Percentiles rank a stretch among this genome's conserved stretches.
phyloP scores from a whole-genome alignment of 2,797 vertebrate species.

The Phataginus tetradactyla region DNA sequence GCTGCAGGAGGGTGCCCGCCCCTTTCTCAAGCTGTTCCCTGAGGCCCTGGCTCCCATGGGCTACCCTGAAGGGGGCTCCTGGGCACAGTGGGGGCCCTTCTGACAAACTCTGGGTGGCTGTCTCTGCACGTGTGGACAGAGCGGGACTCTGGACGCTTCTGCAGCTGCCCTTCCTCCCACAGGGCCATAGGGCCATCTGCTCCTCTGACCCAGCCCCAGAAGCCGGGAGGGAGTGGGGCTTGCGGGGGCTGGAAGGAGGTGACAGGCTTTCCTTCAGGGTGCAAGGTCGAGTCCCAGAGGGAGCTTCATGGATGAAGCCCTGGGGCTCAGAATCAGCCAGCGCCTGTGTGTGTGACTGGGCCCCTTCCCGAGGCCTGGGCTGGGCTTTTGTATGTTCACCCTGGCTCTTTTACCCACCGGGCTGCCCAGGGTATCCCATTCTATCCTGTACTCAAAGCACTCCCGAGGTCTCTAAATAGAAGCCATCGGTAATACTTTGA shows the following conservation, averaged over 20 bases:
- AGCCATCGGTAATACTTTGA: fast-evolving
- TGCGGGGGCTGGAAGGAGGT: no score
- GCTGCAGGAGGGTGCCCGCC: fast-evolving
- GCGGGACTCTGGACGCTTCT: neutral
- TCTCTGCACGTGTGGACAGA: neutral
- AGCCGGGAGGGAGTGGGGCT: neutral
- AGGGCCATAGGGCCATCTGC: neutral
- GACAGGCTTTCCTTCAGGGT: neutral
- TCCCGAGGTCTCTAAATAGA: no score
- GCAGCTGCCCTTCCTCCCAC: fast-evolving
- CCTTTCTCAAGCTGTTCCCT: neutral
- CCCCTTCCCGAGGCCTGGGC: neutral
- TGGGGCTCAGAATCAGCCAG: neutral
- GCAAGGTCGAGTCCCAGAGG: neutral
- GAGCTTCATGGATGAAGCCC: fast-evolving
- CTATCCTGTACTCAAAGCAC: no score
- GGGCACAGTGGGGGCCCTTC: neutral
- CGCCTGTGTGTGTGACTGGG: neutral
- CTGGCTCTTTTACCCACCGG: no score
- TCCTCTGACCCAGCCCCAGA: neutral
- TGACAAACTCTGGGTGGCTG: neutral
- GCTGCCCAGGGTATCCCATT: fast-evolving
- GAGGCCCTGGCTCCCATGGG: neutral
- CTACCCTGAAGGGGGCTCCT: no score
- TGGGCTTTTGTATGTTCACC: fast-evolving